Evolutionary conservation across 2,113 vertebrate genomes (phyloP).

Genomic region (Macquaria australasica): DNA sequence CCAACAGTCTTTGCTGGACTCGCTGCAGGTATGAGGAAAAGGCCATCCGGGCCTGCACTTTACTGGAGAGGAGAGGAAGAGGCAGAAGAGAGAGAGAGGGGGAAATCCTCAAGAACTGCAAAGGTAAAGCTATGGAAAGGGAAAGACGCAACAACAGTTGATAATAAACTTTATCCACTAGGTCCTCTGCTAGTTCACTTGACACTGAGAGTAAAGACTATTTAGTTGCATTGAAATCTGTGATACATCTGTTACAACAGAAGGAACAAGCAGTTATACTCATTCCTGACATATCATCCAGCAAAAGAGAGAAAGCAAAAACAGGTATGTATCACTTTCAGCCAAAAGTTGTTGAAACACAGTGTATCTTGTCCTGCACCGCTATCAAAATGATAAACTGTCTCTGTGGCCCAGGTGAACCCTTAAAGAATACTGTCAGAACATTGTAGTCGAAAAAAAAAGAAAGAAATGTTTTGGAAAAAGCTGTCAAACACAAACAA

Average conservation of each 20-base stretch:
- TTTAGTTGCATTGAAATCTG: slow-evolving; percentile 33
- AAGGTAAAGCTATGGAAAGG: slow-evolving; percentile 4
- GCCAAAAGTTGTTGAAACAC: slow-evolving; percentile 56
- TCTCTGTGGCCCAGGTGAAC: slow-evolving; percentile 62
- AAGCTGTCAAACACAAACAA: slow-evolving; percentile 79
- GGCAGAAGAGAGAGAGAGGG: slow-evolving; percentile 25
- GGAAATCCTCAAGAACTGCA: slow-evolving; percentile 20
- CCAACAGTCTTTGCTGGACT: slow-evolving; percentile 91
- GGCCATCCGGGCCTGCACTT: slow-evolving; percentile 94
- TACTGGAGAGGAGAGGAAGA: slow-evolving; percentile 81
- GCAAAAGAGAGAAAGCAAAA: slow-evolving; percentile 51
- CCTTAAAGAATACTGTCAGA: slow-evolving; percentile 55
- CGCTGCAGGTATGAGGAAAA: slow-evolving; percentile 95
- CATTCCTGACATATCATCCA: slow-evolving; percentile 41
- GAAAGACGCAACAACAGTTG: slow-evolving; percentile 20
- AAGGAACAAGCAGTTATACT: slow-evolving; percentile 34
- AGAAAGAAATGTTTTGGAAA: slow-evolving; percentile 63
- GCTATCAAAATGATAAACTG: slow-evolving; percentile 64
- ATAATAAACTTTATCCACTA: slow-evolving; percentile 20
- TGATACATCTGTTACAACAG: slow-evolving; percentile 39
- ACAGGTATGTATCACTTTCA: slow-evolving; percentile 61
- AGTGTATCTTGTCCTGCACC: slow-evolving; percentile 48
- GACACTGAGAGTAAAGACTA: slow-evolving; percentile 15
- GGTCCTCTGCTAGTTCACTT: neutral
- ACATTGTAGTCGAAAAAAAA: slow-evolving; percentile 41